Evolutionary conservation across 2,888 invertebrate species (phyloP).

Genomic region (Netelia melanura): DNA sequence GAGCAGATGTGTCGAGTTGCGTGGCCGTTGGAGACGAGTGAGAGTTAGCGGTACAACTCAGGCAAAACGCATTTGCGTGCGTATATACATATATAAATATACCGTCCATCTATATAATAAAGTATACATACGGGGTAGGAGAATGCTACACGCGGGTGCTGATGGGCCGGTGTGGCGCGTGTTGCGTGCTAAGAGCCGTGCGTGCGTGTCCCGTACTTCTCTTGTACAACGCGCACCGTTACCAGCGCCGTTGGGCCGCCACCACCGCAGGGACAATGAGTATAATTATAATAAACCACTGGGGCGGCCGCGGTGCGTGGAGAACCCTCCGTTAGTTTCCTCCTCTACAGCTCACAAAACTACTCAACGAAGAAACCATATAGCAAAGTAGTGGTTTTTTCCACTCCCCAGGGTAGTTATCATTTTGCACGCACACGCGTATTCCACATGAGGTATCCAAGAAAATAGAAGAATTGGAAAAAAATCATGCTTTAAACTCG

Average conservation of each 20-base stretch:
- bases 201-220: conserved; percentile 72
- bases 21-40: conserved; percentile 41
- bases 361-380: conserved; percentile 51
- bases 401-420: conserved; percentile 41
- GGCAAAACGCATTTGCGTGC: conserved; percentile 45
- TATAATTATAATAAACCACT: conserved; percentile 79
- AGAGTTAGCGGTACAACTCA: conserved; percentile 42
- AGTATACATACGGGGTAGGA: conserved; percentile 4
- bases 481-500: not conserved
- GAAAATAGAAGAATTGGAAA: conserved; percentile 36
- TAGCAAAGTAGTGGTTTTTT: not conserved
- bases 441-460: conserved; percentile 21
- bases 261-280: conserved; percentile 77
- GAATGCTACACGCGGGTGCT: conserved; percentile 62
- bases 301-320: conserved; percentile 71
- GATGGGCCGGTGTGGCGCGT: conserved; percentile 4
- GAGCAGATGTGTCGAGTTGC: conserved; percentile 59
- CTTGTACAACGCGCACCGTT: conserved; percentile 59
- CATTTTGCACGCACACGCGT: conserved; percentile 45
- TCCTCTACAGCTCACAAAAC: conserved; percentile 25
- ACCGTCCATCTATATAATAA: not conserved
- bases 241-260: conserved; percentile 55
- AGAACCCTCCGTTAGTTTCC: conserved; percentile 53
- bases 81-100: conserved; percentile 24
- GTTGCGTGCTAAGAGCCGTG: conserved; percentile 72